Base-by-base conservation (phyloP, 2,113 vertebrate genomes). In the Alaudala cheleensis region DNA sequence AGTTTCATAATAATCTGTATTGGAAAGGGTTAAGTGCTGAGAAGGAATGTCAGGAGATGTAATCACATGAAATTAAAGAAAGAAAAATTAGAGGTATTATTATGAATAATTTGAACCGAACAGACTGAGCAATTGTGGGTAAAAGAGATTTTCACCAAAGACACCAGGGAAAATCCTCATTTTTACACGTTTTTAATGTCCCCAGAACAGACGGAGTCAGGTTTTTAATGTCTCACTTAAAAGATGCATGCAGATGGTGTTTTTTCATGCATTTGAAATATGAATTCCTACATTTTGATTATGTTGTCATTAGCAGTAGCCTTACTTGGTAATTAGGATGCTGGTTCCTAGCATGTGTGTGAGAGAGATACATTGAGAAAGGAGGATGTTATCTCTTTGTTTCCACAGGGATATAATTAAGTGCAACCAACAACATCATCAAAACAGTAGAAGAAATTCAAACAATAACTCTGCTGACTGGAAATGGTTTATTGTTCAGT, bases 261-360 rank as follows among this genome's bases (percentile, higher is more conserved):
- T 96, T 96, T 96, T 97, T 92, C 94, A 93, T 97, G 96, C 95
- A 95, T 95, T 95, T 95, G 92, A 96, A 95, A 96, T 94, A 95
- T 91, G 92, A 94, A 94, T 96, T 97, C 96, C 88, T 96, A 95
- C 94, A 92, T 96, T 95, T 95, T 97, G 83, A 97, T 97, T 95
- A 95, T 95, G 95, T 97, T 97, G 88, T 96, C 86, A 93, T 97
- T 97, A 97, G 86, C 88, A 93, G 62, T 97, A 96, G 93, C 92
- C 96, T 96, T 89, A 80, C 95, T 95, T 16, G 9, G 93, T 96
- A 95, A 96, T 97, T 96, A 97, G 84, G 77, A 94, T 96, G 80
- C 84, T 93, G 86, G 58, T 92, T 96, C 67, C 73, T 95, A 89
- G 82, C 73, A 86, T 76, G 78, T 94, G 92, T 93, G 77, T 5